Evolutionary conservation across 92 coral and sea anemone species (phyloP), one percentile per base, ranked within the genome.

Genomic region (Ricordea florida): DNA sequence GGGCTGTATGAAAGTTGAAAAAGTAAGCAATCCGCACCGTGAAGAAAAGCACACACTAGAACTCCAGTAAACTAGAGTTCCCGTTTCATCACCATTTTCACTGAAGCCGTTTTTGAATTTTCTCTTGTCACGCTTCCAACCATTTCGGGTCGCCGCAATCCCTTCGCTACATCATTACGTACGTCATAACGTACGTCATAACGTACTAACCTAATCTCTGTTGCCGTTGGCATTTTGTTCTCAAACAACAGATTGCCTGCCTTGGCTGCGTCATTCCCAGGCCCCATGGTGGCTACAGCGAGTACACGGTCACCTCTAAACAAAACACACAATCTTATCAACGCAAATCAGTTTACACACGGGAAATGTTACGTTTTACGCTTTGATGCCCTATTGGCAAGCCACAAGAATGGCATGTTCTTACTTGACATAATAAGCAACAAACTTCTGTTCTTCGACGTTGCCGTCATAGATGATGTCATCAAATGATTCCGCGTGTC

Each of bases 221-320:
- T 36, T 30, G 68, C 96, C 2, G 90, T 69, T 13, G 93, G 93
- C 94, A 93, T 91, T 29, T 46, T 87, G 0, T 90, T 93, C 53
- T 90, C 96, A 73, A 75, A 93, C 57, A 93, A 68, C 31, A 65
- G 73, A 65, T 93, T 91, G 20, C 97, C 98, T 20, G 98, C 98
- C 47, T 83, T 89, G 7, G 98, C 93, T 2, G 88, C 91, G 4
- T 84, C 86, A 38, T 94, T 94, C 45, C 92, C 98, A 43, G 89
- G 85, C 9, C 97, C 98, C 92, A 93, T 62, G 45, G 97, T 84
- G 14, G 97, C 98, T 2, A 93, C 98, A 7, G 98, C 98, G 22
- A 84, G 74, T 25, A 90, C 78, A 9, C 66, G 67, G 46, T 90
- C 88, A 9, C 96, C 98, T 72, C 98, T 93, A 89, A 31, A 63